Evolutionary conservation across 2,888 invertebrate genomes (phyloP), one percentile per base, ranked within the genome.

Genomic region (Ametastegia equiseti): DNA sequence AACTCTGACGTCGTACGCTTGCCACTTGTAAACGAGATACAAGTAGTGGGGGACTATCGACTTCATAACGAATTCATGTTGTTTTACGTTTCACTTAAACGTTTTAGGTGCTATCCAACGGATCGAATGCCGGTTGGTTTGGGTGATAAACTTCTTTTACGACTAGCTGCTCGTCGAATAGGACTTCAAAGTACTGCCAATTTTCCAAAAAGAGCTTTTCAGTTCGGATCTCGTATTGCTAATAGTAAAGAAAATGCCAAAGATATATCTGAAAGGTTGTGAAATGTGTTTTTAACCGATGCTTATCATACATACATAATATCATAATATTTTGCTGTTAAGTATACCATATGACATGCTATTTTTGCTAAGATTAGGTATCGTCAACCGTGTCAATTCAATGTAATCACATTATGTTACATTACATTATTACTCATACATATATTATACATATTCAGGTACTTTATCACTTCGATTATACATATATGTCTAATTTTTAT

Each of bases 191-290:
- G 93, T 79, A 95, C 95, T 5, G 94, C 96, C 4, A 91, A 92
- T 63, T 94, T 97, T 73, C 97, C 97, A 63, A 99, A 99, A 92
- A 93, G 98, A 90, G 99, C 99, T 0, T 94, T 99, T 86, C 99
- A 99, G 91, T 99, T 99, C 93, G 99, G 99, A 13, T 98, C 98
- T 0, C 94, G 97, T 89, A 98, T 99, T 88, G 99, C 98, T 5
- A 96, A 97, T 91, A 94, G 95, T 71, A 97, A 96, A 90, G 97
- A 98, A 92, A 97, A 97, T 90, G 98, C 97, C 3, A 94, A 94
- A 88, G 96, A 97, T 89, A 88, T 94, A 81, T 98, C 98, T 1
- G 84, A 85, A 30, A 88, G 89, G 80, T 85, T 90, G 45, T 82
- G 42, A 83, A 63, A 42, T 54, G 36, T 75, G 54, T n/a, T 54